A percentile compares a stretch with the other conserved stretches of the same genome.
Evolutionary conservation across 2,888 invertebrate genomes (phyloP).

Genomic region (Papilio demoleus): DNA sequence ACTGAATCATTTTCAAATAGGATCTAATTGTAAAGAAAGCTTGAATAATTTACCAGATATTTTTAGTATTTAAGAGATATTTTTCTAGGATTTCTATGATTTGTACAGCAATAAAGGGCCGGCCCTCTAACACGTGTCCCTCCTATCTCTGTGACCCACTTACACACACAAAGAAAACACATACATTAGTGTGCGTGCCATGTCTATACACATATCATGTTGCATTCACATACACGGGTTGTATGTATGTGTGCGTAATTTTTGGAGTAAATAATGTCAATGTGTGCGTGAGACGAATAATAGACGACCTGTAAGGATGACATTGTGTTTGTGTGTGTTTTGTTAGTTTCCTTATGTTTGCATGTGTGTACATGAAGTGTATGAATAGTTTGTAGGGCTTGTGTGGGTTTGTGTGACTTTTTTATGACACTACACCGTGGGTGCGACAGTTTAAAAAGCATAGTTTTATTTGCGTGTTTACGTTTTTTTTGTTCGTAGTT

Average conservation of each 20-base stretch:
- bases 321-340: conserved; percentile 43
- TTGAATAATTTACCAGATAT: background rate
- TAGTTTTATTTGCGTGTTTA: conserved; percentile 45
- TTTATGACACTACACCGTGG: conserved; percentile 46
- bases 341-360: conserved; percentile 31
- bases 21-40: background rate
- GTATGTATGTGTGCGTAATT: conserved; percentile 53
- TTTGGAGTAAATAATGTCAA: conserved; percentile 59
- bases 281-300: conserved; percentile 56
- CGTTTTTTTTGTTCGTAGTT: conserved; percentile 41
- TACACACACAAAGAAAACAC: conserved; percentile 63
- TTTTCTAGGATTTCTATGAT: conserved; percentile 15
- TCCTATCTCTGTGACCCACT: conserved; percentile 81
- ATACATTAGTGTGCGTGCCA: conserved; percentile 51
- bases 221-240: conserved; percentile 60
- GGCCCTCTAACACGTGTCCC: conserved; percentile 80
- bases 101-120: conserved; percentile 65
- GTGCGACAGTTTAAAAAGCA: conserved; percentile 47
- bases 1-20: background rate
- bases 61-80: conserved; percentile 4
- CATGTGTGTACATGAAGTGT: conserved; percentile 11
- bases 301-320: conserved; percentile 50
- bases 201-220: conserved; percentile 39
- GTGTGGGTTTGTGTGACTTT: conserved; percentile 41
- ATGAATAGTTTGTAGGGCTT: background rate